A percentile compares a stretch with the other conserved stretches of the same genome.
Conservation (phyloP, 2,888 invertebrate genomes). For the Subacronicta megacephala region DNA sequence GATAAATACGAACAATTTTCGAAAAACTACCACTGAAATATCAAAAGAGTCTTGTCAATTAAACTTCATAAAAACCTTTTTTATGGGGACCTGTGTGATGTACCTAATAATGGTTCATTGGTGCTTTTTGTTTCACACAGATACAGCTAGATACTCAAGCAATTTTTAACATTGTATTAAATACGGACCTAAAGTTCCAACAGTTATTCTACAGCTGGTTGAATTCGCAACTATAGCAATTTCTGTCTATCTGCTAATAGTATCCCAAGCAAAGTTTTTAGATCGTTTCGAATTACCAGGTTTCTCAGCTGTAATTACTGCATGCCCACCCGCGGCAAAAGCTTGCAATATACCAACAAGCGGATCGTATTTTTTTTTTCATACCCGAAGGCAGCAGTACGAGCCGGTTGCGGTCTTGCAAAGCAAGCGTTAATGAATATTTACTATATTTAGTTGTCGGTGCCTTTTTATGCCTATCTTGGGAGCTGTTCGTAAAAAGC, state of each 20-base stretch:
- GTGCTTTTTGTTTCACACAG: too few species aligned
- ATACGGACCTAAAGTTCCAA: not conserved
- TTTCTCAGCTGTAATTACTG: constrained; percentile 64
- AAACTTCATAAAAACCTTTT: too few species aligned
- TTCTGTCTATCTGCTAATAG: constrained; percentile 24
- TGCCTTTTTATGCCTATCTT: constrained; percentile 59
- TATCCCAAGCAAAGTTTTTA: constrained; percentile 38
- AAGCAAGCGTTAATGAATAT: constrained; percentile 73
- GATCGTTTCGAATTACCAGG: constrained; percentile 52
- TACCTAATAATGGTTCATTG: too few species aligned
- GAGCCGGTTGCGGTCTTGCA: constrained; percentile 64
- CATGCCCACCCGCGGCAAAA: constrained; percentile 64
- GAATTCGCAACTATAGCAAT: constrained; percentile 22
- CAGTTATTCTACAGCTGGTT: constrained; percentile 10
- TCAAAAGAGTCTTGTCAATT: too few species aligned
- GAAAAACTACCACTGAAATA: too few species aligned
- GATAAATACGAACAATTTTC: too few species aligned
- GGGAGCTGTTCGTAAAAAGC: constrained; percentile 47
- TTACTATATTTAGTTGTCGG: constrained; percentile 68
- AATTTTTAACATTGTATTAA: too few species aligned
- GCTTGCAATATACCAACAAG: constrained; percentile 44
- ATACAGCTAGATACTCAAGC: too few species aligned
- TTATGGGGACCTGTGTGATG: too few species aligned
- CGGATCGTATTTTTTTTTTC: constrained; percentile 49
- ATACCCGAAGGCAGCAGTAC: constrained; percentile 52